Percentiles rank a stretch among this genome's conserved stretches.
These are phyloP conservation scores for Vultur gryphus DNA, from an alignment of 2,797 vertebrate species.

Conservation along the genomic window DNA sequence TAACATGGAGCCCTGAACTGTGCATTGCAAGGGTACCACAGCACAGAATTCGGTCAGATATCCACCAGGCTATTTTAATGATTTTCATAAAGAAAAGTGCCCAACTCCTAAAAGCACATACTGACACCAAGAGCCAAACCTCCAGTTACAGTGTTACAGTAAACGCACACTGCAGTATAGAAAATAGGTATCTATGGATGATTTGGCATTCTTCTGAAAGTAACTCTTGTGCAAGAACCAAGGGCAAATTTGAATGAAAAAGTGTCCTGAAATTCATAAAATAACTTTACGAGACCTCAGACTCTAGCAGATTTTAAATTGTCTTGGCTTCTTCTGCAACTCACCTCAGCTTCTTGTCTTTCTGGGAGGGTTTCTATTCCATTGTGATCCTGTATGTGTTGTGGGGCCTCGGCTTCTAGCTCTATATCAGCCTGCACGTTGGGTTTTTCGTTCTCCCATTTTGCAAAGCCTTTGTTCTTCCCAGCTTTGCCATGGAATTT, in stretches of 20 bases:
- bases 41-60: not conserved
- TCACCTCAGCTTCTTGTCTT: conserved; percentile 78
- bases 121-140: not conserved
- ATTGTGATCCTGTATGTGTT: conserved; percentile 66
- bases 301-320: not conserved
- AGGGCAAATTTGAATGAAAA: not conserved
- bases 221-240: not conserved
- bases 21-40: not conserved
- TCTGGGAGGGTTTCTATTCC: conserved; percentile 70
- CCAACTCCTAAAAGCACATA: not conserved
- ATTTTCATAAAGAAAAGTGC: not conserved
- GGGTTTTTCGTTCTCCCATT: conserved; percentile 88
- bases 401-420: conserved; percentile 44
- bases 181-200: not conserved
- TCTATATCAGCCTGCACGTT: conserved; percentile 56
- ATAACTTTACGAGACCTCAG: not conserved
- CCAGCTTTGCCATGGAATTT: conserved; percentile 84
- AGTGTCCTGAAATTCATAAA: not conserved
- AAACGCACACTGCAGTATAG: not conserved
- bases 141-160: not conserved
- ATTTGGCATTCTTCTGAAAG: not conserved
- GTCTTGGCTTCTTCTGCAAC: not conserved
- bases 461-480: conserved; percentile 89
- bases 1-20: not conserved
- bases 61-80: not conserved